phyloP scores from a whole-genome alignment of 1,140 invertebrate genomes.

The Aphelenchoides avenae region DNA sequence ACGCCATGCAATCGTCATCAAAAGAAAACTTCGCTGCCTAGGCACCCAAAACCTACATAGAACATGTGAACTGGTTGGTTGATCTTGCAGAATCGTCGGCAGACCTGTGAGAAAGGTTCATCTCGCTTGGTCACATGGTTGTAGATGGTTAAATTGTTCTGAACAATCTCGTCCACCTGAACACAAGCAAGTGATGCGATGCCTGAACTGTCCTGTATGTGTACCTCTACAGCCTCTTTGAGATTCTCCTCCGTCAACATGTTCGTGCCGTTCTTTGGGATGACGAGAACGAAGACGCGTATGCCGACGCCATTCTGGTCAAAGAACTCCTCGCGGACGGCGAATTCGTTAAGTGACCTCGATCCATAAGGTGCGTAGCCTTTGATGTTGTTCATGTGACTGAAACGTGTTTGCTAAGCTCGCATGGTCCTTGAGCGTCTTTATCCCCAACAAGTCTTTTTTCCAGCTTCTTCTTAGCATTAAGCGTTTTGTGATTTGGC shows the following conservation, averaged over 20 bases:
- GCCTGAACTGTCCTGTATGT: background rate
- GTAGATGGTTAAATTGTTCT: conserved; percentile 43
- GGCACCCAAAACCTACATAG: conserved; percentile 19
- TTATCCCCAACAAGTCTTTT: background rate
- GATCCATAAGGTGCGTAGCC: conserved; percentile 44
- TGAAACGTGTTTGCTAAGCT: too few relatives aligned
- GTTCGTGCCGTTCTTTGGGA: conserved; percentile 24
- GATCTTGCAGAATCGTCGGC: conserved; percentile 47
- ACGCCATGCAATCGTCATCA: background rate
- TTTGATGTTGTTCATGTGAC: conserved; percentile 30
- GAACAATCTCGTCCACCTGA: conserved; percentile 32
- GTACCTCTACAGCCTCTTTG: conserved; percentile 29
- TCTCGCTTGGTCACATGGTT: conserved; percentile 36
- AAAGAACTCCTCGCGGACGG: conserved; percentile 39
- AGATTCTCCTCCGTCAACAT: conserved; percentile 25
- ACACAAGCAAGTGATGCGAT: background rate
- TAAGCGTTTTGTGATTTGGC: too few relatives aligned
- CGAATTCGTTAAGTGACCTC: conserved; percentile 31
- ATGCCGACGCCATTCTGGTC: conserved; percentile 32
- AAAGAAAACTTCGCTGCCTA: background rate
- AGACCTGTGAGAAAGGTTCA: conserved; percentile 50
- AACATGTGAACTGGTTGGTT: conserved; percentile 50
- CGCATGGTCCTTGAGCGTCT: conserved; percentile 9
- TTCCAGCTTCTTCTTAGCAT: too few relatives aligned
- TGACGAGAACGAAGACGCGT: conserved; percentile 25